A percentile compares a stretch with the other conserved stretches of the same genome.
These are phyloP conservation scores for Brenthis daphne DNA, from an alignment of 2,888 invertebrate genomes.

Conservation along the genomic window DNA sequence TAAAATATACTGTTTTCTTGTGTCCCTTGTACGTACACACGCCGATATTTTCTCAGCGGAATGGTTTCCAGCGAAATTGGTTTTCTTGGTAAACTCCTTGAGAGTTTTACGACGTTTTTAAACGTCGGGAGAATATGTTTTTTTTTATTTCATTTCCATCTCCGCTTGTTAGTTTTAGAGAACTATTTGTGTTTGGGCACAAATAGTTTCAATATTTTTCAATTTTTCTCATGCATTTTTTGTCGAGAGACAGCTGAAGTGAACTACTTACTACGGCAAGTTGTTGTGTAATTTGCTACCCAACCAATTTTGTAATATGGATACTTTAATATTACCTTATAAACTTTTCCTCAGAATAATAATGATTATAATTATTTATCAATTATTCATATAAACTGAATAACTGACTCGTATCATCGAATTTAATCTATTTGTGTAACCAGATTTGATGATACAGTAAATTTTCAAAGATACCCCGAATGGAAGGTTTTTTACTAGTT, in stretches of 20 bases:
- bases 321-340: too few species aligned
- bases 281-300: background rate
- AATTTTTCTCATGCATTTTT: background rate
- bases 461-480: too few species aligned
- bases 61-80: constrained; percentile 42
- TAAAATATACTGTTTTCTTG: constrained; percentile 33
- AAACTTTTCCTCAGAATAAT: too few species aligned
- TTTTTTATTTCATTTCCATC: constrained; percentile 39
- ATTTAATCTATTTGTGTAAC: too few species aligned
- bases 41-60: constrained; percentile 42
- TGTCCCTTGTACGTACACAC: constrained; percentile 36
- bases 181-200: constrained; percentile 26
- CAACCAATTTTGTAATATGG: too few species aligned
- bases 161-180: constrained; percentile 26
- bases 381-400: background rate
- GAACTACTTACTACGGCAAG: background rate
- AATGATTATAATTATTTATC: too few species aligned
- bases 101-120: constrained; percentile 44
- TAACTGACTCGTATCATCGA: background rate
- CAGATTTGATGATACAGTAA: too few species aligned
- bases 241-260: background rate
- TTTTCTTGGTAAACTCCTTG: constrained; percentile 43
- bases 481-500: too few species aligned
- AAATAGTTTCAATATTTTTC: constrained; percentile 1
- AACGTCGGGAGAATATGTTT: constrained; percentile 38